A percentile compares a stretch with the other conserved stretches of the same genome.
Conservation (phyloP, 30 jellyfish, hydroid and myxozoan species). For the Cassiopea andromeda region DNA sequence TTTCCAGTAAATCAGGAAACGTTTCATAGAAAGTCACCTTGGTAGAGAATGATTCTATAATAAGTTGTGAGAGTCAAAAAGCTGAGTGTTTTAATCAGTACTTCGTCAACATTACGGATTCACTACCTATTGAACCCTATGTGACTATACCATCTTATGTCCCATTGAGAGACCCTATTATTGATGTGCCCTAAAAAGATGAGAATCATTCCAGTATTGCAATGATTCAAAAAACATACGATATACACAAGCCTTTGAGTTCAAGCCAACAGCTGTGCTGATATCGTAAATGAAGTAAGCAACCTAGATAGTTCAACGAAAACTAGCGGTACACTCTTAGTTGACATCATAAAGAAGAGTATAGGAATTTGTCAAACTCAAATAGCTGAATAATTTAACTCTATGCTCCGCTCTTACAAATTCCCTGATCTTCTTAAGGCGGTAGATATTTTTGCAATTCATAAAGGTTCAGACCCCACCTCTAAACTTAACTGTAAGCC, state of each 20-base stretch:
- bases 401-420: constrained; percentile 4
- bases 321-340: constrained; percentile 15
- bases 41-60: not conserved
- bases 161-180: constrained; percentile 29
- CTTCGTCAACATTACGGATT: constrained; percentile 20
- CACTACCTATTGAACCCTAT: constrained; percentile 2
- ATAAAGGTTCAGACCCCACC: not conserved
- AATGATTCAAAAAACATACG: constrained; percentile 7
- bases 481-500: too few species aligned
- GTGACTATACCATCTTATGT: not conserved
- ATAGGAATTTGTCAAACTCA: not conserved
- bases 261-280: constrained; percentile 11
- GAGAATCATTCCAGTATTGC: constrained; percentile 7
- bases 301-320: constrained; percentile 18
- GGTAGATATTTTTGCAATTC: constrained; percentile 23
- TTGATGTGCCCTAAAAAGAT: constrained; percentile 5
- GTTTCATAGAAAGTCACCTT: not conserved
- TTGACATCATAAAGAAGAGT: constrained; percentile 4
- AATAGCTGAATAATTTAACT: constrained; percentile 10
- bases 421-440: constrained; percentile 12
- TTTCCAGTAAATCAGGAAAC: not conserved
- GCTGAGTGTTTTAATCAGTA: constrained; percentile 15
- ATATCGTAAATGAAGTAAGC: constrained; percentile 5
- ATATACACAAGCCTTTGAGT: constrained; percentile 9
- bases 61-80: not conserved